phyloP scores from a whole-genome alignment of 2,888 invertebrate genomes.

The Cerastis rubricosa region DNA sequence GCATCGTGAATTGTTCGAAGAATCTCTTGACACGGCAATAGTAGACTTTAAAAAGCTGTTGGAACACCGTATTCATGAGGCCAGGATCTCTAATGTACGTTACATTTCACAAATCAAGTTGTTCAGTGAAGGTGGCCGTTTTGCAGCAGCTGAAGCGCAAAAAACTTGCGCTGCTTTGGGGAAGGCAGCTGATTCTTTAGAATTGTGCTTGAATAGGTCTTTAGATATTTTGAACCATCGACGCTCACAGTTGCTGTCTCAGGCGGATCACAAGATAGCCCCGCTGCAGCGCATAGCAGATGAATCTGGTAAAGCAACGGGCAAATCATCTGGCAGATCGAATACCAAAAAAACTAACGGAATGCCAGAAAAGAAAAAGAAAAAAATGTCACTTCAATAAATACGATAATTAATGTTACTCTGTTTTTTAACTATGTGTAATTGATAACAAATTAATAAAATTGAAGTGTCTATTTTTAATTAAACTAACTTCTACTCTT shows the following conservation, averaged over 20 bases:
- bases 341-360: too few relatives aligned
- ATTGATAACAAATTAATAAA: too few relatives aligned
- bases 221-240: conserved; percentile 76
- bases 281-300: conserved; percentile 75
- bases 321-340: conserved; percentile 61
- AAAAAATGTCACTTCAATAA: conserved; percentile 61
- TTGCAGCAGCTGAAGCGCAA: conserved; percentile 77
- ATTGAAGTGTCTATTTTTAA: too few relatives aligned
- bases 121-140: conserved; percentile 80
- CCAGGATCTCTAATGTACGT: conserved; percentile 81
- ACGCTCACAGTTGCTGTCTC: conserved; percentile 71
- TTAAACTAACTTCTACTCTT: too few relatives aligned
- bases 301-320: conserved; percentile 69
- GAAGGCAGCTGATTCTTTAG: conserved; percentile 78
- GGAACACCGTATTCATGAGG: conserved; percentile 79
- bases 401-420: neutral
- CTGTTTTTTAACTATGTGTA: neutral
- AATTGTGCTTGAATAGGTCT: conserved; percentile 70
- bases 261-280: conserved; percentile 74
- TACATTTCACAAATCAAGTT: conserved; percentile 78
- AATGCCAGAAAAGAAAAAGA: conserved; percentile 70
- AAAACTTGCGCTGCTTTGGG: conserved; percentile 72
- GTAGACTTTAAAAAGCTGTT: conserved; percentile 72
- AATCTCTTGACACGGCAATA: conserved; percentile 75
- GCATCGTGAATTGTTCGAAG: conserved; percentile 76